Percentiles rank a stretch among this genome's conserved stretches.
Evolutionary conservation across 2,888 invertebrate genomes (phyloP).

Genomic region (Panopea generosa): DNA sequence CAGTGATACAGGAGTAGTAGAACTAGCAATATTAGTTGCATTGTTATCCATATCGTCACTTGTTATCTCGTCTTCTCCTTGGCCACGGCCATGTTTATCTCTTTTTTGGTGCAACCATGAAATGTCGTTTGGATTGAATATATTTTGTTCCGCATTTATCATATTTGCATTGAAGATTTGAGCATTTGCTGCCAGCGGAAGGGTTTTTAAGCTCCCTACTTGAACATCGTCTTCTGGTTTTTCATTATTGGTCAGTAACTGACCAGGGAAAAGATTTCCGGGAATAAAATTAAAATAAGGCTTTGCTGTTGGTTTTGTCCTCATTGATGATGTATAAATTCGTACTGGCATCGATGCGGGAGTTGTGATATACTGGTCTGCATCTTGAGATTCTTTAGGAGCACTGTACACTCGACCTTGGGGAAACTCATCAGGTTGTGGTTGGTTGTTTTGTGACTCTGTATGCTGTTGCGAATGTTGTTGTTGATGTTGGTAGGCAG

Average conservation of each 20-base stretch:
- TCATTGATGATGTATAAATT: too few relatives aligned
- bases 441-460: too few relatives aligned
- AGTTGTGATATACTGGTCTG: too few relatives aligned
- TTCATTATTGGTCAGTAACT: background rate
- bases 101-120: conserved; percentile 39
- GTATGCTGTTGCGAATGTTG: too few relatives aligned
- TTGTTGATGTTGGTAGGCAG: too few relatives aligned
- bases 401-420: too few relatives aligned
- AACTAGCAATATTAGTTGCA: too few relatives aligned
- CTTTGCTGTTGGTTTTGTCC: background rate
- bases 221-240: background rate
- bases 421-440: background rate
- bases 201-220: conserved; percentile 4
- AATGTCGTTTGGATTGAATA: conserved; percentile 47
- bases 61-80: background rate
- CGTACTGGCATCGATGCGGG: background rate
- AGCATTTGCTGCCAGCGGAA: conserved; percentile 2
- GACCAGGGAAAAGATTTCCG: conserved; percentile 38
- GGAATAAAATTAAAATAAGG: conserved; percentile 36
- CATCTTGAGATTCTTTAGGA: too few relatives aligned
- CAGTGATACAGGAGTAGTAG: too few relatives aligned
- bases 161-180: conserved; percentile 42
- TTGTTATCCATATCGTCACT: too few relatives aligned
- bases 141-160: conserved; percentile 38
- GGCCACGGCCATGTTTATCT: too few relatives aligned